Conservation (phyloP, 2,113 vertebrate genomes). For the Epinephelus cyanopodus region DNA sequence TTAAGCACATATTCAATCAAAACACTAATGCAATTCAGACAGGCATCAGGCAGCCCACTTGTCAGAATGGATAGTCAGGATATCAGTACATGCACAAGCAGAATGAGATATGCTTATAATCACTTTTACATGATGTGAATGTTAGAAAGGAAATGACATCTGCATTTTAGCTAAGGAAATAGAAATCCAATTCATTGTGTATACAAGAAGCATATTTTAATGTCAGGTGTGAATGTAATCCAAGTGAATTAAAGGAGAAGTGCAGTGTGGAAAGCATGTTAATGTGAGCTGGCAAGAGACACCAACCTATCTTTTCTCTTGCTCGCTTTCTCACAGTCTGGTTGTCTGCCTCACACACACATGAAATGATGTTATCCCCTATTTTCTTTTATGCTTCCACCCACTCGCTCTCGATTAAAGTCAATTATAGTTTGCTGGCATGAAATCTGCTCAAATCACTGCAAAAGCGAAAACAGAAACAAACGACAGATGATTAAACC, state of each 20-base stretch:
- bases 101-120: slow-evolving; percentile 1
- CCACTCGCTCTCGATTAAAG: slow-evolving; percentile 7
- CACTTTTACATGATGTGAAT: background rate
- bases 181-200: slow-evolving; percentile 34
- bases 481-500: slow-evolving; percentile 5
- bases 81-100: background rate
- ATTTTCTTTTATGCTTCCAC: background rate
- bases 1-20: background rate
- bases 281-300: slow-evolving; percentile 7
- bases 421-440: background rate
- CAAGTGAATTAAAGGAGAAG: slow-evolving; percentile 22
- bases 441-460: background rate
- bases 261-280: slow-evolving; percentile 7
- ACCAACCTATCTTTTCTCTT: background rate
- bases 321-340: background rate
- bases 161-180: slow-evolving; percentile 8
- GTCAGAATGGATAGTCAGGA: background rate
- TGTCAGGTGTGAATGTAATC: slow-evolving; percentile 42
- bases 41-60: background rate
- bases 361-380: background rate
- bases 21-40: background rate
- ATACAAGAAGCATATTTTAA: slow-evolving; percentile 16
- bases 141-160: slow-evolving; percentile 6
- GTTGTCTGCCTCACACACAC: background rate
- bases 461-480: slow-evolving; percentile 1